Percentiles rank a stretch among this genome's conserved stretches.
Evolutionary conservation across 2,888 invertebrate species (phyloP).

Genomic region (Eupithecia vulgata): DNA sequence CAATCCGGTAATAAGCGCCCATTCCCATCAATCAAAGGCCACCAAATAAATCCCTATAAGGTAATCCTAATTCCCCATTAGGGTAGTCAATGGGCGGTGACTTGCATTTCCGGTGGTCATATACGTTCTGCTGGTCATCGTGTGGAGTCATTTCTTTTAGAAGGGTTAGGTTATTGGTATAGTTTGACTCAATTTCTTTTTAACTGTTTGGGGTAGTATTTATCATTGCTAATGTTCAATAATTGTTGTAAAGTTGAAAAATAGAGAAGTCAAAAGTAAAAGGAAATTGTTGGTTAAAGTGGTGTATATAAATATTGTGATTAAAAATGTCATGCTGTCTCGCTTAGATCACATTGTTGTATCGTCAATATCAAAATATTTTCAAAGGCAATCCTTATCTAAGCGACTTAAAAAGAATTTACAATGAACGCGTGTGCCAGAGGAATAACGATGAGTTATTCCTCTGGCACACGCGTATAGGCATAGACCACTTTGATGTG

Average conservation of each 20-base stretch:
- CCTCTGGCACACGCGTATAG: too few relatives aligned
- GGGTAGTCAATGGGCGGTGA: constrained; percentile 36
- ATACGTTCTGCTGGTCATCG: constrained; percentile 26
- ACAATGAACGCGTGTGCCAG: background rate
- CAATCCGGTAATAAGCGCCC: constrained; percentile 14
- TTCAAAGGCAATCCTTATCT: background rate
- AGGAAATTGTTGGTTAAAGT: background rate
- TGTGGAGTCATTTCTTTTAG: constrained; percentile 11
- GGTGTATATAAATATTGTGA: background rate
- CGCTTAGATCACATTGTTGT: background rate
- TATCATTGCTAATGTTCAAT: too few relatives aligned
- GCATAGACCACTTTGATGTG: background rate
- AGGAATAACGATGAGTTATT: background rate
- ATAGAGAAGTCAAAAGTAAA: too few relatives aligned
- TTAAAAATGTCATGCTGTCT: background rate
- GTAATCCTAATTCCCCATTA: constrained; percentile 37
- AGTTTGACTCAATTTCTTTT: constrained; percentile 2
- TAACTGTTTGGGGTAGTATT: background rate
- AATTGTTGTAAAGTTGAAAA: too few relatives aligned
- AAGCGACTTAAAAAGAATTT: background rate
- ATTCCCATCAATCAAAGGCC: constrained; percentile 30
- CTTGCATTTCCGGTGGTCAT: constrained; percentile 37
- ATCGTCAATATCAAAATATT: background rate
- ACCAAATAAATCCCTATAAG: constrained; percentile 29
- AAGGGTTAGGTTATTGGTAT: constrained; percentile 14